Evolutionary conservation across 2,888 invertebrate species (phyloP), one percentile per base, ranked within the genome.

Genomic region (Leptopilina syphax): DNA sequence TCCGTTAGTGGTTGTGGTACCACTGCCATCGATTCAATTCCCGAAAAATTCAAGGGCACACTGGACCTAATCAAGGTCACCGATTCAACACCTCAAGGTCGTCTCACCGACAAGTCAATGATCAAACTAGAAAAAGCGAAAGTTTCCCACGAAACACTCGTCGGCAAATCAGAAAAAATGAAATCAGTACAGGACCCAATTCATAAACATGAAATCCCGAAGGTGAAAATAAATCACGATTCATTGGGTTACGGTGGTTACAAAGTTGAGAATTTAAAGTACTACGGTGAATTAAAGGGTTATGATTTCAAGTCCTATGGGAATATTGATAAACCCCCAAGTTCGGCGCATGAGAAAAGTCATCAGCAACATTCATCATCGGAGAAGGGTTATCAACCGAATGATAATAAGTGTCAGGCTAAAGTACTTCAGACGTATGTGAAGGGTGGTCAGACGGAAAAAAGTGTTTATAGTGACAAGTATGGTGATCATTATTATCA

Each of bases 261-360:
- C 88, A 90, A 91, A 80, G 85, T 87, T 68, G 91, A 90, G 77
- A 90, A 90, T 80, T 84, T 91, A 24, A 90, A 89, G 84, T 91
- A 91, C 79, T 91, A 91, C 83, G 91, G 91, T 5, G 91, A 91
- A 68, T 83, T 91, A 7, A 90, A 91, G 82, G 90, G 90, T 3
- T 89, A 90, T 84, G 89, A 90, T 34, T 90, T 87, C 76, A 91
- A 91, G 68, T 88, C 90, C 13, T 91, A 91, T 83, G 91, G 91
- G 0, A 89, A 84, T 44, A 89, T 90, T 65, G 91, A 90, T 77
- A 90, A 90, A 77, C 89, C 89, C 2, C 79, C 83, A 5, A 27
- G 80, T 13, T 78, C 81, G 2, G 83, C 87, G 3, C 89, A 89
- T 81, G 91, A 91, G 18, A 91, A 90, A 80, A 86, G 89, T 0